Conservation (phyloP, 2,797 vertebrate genomes). For the Pitangus sulphuratus region DNA sequence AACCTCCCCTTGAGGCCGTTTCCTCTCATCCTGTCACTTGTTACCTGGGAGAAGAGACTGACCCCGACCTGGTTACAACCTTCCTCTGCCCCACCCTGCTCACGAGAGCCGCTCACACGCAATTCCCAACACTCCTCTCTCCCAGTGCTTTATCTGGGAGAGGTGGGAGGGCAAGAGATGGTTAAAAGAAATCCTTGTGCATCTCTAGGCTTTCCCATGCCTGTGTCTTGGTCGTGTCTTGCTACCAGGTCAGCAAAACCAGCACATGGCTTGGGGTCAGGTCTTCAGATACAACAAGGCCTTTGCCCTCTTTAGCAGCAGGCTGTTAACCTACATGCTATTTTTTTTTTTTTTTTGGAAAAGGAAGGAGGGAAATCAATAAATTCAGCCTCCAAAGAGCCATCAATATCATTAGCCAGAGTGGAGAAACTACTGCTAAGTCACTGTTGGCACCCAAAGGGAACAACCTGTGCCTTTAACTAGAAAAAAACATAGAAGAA, state of each 20-base stretch:
- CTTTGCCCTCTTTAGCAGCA: not conserved
- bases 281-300: not conserved
- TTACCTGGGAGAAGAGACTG: not conserved
- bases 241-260: not conserved
- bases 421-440: not conserved
- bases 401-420: not conserved
- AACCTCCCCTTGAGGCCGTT: not conserved
- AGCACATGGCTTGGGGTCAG: not conserved
- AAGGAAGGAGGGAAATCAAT: not conserved
- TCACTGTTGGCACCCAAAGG: not conserved
- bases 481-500: not conserved
- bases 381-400: not conserved
- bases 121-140: not conserved
- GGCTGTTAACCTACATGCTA: not conserved
- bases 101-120: accelerated
- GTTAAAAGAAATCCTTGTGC: not conserved
- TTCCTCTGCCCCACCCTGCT: not conserved
- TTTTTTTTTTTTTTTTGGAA: not conserved
- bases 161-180: not conserved
- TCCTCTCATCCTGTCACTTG: too few relatives aligned
- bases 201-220: not conserved
- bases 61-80: not conserved
- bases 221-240: not conserved
- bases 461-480: too few relatives aligned
- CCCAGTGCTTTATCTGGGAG: not conserved